A percentile compares a stretch with the other conserved stretches of the same genome.
These are phyloP conservation scores for Centropus bengalensis DNA, from an alignment of 2,113 vertebrate species.

Conservation along the genomic window DNA sequence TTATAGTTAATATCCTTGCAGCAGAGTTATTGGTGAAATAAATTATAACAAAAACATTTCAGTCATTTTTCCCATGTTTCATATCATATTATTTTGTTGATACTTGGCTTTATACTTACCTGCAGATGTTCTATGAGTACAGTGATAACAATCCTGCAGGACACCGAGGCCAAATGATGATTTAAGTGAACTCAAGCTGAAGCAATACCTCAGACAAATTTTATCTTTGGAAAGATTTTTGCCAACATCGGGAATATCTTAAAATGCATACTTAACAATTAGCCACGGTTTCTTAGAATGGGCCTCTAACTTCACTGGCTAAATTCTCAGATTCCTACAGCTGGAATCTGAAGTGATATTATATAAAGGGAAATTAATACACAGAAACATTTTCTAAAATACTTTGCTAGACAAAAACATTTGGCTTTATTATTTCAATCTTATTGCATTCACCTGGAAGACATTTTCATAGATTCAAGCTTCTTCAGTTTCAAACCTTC, in stretches of 20 bases:
- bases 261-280: not conserved
- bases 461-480: not conserved
- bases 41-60: not conserved
- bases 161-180: not conserved
- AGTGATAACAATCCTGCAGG: not conserved
- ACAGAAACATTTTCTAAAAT: not conserved
- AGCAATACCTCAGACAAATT: not conserved
- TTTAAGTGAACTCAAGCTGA: not conserved
- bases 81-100: not conserved
- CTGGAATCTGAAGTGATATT: not conserved
- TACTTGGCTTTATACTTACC: not conserved
- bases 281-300: not conserved
- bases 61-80: not conserved
- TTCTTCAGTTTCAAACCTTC: not conserved
- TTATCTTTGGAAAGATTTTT: not conserved
- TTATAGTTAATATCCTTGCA: not conserved
- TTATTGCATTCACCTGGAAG: not conserved
- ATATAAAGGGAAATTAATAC: not conserved
- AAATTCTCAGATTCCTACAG: not conserved
- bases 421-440: not conserved
- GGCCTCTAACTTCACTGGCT: not conserved
- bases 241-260: not conserved
- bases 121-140: not conserved
- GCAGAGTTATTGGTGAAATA: not conserved
- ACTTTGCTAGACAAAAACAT: not conserved